Base-by-base conservation (phyloP, 2,797 vertebrate genomes). In the Lepidocolaptes lacrymiger region DNA sequence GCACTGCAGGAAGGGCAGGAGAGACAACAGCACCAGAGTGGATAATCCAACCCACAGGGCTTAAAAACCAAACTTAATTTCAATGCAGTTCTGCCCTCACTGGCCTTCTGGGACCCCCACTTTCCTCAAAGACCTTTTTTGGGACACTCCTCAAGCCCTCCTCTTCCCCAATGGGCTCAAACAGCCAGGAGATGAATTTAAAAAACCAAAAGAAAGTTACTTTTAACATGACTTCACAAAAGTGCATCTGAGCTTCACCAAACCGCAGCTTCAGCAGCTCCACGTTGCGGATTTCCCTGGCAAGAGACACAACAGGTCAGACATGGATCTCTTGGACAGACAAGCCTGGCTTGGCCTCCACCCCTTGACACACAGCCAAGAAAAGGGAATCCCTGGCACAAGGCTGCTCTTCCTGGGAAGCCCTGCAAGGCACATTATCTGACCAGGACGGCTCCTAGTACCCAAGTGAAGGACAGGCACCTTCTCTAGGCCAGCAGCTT, bases 181-280 rank as follows among this genome's bases (percentile, higher is more conserved):
- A 73, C 12, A 49, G 9, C 4, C 36, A 27, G 13, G 13, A 44
- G 17, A 21, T 58, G 11, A 54, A 76, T 36, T 58, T 4, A 24
- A 41, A 69, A 17, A 39, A 36, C 3, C 51, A 27, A 63, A 54
- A 34, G 2, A 1, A 1, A 21, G 62, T 82, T 81, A 99, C 99
- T 98, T 99, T 99, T 71, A 99, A 97, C 99, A 99, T 99, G 96
- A 99, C 99, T 96, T 99, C 99, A 16, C 99, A 99, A 93, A 98
- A 99, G 92, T 99, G 99, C 99, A 99, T 99, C 92, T 99, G 99
- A 17, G 99, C 99, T 97, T 99, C 99, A 1, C 99, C 99, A 32
- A 99, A 99, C 11, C 99, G 97, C 83, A 99, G 98, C 97, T 99
- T 99, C 97, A 99, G 97, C 97, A 99, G 98, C 97, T 99, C 99